A percentile compares a stretch with the other conserved stretches of the same genome.
Evolutionary conservation across 2,888 invertebrate genomes (phyloP).

Genomic region (Macropis europaea): DNA sequence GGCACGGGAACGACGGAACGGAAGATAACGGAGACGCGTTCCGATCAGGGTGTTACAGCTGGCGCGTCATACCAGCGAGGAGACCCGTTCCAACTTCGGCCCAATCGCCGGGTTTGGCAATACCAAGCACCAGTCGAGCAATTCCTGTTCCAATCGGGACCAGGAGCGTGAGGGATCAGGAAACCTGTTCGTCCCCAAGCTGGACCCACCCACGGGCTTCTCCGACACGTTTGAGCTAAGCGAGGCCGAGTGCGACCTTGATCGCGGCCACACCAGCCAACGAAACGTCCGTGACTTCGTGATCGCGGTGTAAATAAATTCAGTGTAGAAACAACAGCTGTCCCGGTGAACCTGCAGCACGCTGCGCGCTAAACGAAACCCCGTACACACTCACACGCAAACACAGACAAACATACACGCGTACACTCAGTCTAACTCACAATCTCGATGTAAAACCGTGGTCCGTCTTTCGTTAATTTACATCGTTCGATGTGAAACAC

Average conservation of each 20-base stretch:
- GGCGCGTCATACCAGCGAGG: slow-evolving; percentile 80
- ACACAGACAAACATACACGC: too few relatives aligned
- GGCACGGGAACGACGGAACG: too few relatives aligned
- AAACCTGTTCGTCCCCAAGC: slow-evolving; percentile 79
- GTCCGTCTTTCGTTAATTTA: slow-evolving; percentile 64
- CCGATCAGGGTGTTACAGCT: slow-evolving; percentile 77
- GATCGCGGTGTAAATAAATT: slow-evolving; percentile 80
- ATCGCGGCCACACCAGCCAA: slow-evolving; percentile 77
- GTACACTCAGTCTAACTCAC: too few relatives aligned
- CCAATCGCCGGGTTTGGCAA: slow-evolving; percentile 77
- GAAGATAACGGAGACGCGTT: too few relatives aligned
- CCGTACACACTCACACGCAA: slow-evolving; percentile 7
- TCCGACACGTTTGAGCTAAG: slow-evolving; percentile 84
- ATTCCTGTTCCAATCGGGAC: slow-evolving; percentile 73
- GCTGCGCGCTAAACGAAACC: slow-evolving; percentile 13
- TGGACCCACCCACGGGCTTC: slow-evolving; percentile 91
- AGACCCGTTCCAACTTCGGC: slow-evolving; percentile 79
- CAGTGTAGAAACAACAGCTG: slow-evolving; percentile 40
- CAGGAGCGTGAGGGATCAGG: slow-evolving; percentile 79
- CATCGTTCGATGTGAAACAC: slow-evolving; percentile 19
- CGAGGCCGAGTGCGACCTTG: slow-evolving; percentile 83
- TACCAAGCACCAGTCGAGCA: slow-evolving; percentile 79
- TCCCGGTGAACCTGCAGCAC: slow-evolving; percentile 40
- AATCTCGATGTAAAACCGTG: slow-evolving; percentile 30
- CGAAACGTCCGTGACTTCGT: slow-evolving; percentile 78